A percentile compares a stretch with the other conserved stretches of the same genome.
These are phyloP conservation scores for Sinocyclocheilus anshuiensis DNA, from an alignment of 2,113 vertebrate species.

Conservation along the genomic window DNA sequence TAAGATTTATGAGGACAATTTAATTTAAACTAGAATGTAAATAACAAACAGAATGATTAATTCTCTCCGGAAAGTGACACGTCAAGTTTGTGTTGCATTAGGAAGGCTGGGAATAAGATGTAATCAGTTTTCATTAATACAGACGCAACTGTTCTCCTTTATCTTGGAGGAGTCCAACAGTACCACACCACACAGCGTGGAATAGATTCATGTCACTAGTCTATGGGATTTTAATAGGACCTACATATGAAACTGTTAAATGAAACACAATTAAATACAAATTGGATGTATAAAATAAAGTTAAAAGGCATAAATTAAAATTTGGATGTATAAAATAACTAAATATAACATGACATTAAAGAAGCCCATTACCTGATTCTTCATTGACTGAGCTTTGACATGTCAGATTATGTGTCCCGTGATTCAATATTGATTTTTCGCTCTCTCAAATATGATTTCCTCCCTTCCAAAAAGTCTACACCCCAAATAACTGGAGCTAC, in stretches of 20 bases:
- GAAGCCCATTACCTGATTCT: not conserved
- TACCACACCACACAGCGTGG: no score
- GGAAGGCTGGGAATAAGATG: slow-evolving; percentile 50
- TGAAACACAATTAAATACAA: not conserved
- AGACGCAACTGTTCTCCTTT: not conserved
- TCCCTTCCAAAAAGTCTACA: not conserved
- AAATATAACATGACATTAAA: not conserved
- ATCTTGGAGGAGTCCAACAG: not conserved
- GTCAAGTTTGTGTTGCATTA: slow-evolving; percentile 56
- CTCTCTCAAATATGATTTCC: not conserved
- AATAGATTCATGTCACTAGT: no score
- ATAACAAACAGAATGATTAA: slow-evolving; percentile 71
- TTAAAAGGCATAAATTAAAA: no score
- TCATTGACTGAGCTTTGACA: not conserved
- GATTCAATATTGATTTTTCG: not conserved
- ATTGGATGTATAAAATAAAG: not conserved
- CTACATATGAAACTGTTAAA: not conserved
- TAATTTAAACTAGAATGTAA: slow-evolving; percentile 62
- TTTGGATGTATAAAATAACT: not conserved
- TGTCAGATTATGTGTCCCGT: not conserved
- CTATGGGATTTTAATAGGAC: not conserved
- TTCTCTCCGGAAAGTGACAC: slow-evolving; percentile 66
- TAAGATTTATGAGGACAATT: slow-evolving; percentile 65
- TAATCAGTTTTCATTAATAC: slow-evolving; percentile 72
- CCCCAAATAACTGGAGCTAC: not conserved